These are phyloP conservation scores for Lasioglossum zephyrum DNA, from an alignment of 2,888 invertebrate genomes.

Conservation along the genomic window DNA sequence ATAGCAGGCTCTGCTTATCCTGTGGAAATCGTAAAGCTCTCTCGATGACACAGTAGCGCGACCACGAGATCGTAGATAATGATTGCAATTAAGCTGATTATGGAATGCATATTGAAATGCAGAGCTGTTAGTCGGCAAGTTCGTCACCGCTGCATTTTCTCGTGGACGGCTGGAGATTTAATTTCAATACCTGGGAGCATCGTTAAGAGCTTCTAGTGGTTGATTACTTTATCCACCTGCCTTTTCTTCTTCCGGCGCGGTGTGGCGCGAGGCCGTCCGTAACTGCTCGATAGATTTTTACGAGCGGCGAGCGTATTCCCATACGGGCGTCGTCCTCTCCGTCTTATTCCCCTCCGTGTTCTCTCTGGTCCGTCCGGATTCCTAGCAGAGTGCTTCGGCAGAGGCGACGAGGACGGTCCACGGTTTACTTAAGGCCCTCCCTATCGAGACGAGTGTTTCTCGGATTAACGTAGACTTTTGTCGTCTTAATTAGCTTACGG, in stretches of 20 bases:
- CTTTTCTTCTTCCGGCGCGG: slow-evolving; percentile 10
- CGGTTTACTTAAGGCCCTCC: slow-evolving; percentile 58
- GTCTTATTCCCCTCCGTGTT: slow-evolving; percentile 30
- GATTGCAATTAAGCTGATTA: slow-evolving; percentile 1
- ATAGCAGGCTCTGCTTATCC: background rate
- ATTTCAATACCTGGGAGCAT: background rate
- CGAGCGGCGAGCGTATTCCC: slow-evolving; percentile 19
- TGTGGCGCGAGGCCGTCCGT: background rate
- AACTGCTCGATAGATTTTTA: slow-evolving; percentile 21
- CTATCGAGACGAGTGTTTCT: slow-evolving; percentile 73
- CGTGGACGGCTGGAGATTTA: background rate
- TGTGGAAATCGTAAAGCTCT: background rate
- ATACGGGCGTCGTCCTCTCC: background rate
- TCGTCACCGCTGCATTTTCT: background rate
- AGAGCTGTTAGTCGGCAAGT: background rate
- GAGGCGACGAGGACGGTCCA: slow-evolving; percentile 22
- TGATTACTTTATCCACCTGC: slow-evolving; percentile 25
- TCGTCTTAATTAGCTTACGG: slow-evolving; percentile 81
- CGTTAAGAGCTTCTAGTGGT: slow-evolving; percentile 1
- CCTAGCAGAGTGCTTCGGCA: slow-evolving; percentile 24
- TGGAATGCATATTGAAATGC: background rate
- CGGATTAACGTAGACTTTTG: slow-evolving; percentile 78
- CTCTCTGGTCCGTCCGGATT: slow-evolving; percentile 46
- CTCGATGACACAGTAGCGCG: background rate
- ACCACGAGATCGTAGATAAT: background rate